Percentiles rank a stretch among this genome's conserved stretches.
Evolutionary conservation across 1,140 invertebrate genomes (phyloP).

Genomic region (Acromyrmex heyeri): DNA sequence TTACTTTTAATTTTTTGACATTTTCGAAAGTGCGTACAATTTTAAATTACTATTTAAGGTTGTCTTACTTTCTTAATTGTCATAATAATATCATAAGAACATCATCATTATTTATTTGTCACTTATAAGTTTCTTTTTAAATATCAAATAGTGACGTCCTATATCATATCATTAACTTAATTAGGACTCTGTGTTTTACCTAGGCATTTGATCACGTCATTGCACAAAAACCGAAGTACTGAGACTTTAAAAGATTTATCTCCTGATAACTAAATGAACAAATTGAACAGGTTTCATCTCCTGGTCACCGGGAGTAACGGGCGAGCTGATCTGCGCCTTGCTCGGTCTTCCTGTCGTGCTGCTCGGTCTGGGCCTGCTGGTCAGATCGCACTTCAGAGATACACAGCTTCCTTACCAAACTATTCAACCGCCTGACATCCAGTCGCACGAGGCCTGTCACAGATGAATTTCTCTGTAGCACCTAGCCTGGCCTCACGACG

Average conservation of each 20-base stretch:
- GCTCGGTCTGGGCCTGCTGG: constrained; percentile 87
- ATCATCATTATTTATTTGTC: no score
- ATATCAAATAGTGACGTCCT: no score
- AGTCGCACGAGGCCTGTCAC: constrained; percentile 78
- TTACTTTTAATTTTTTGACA: no score
- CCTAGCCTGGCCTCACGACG: background rate
- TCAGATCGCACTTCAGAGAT: constrained; percentile 87
- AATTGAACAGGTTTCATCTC: constrained; percentile 82
- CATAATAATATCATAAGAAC: no score
- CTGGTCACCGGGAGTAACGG: constrained; percentile 88
- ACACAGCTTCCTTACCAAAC: constrained; percentile 75
- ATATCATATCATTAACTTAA: no score
- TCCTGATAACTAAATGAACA: background rate
- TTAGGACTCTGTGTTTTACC: no score
- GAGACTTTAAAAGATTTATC: constrained; percentile 11
- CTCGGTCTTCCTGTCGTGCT: constrained; percentile 88
- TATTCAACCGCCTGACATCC: constrained; percentile 76
- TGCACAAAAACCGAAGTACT: constrained; percentile 5
- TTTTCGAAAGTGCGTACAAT: no score
- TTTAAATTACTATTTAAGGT: no score
- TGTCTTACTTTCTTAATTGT: background rate
- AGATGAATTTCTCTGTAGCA: constrained; percentile 78
- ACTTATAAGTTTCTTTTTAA: no score
- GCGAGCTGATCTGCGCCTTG: constrained; percentile 88
- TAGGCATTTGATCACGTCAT: background rate